Base-by-base conservation (phyloP, 2,888 invertebrate genomes). In the Agonopterix alstromeriana region DNA sequence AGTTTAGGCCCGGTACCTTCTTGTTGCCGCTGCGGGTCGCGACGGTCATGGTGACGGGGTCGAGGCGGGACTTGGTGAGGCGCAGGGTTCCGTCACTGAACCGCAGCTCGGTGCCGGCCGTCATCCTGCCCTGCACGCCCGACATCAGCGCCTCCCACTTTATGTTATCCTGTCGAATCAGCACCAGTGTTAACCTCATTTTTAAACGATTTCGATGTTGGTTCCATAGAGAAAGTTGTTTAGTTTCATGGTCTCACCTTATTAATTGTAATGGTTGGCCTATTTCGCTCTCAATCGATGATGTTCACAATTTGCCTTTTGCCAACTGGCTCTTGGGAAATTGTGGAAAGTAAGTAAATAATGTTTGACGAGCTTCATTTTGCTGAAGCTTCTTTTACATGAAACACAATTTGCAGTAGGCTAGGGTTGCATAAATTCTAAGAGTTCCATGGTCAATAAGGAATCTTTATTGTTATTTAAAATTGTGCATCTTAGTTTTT, bases 21-120 rank as follows among this genome's bases (percentile, higher is more conserved):
- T 98, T 98, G 73, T 96, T 96, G 14, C 95, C 94, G 14, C 94
- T 92, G 51, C 97, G 85, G n/a, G 92, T 93, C 12, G 92, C 93
- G 5, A 96, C 91, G 10, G 91, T 91, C 84, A 98, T 93, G 60
- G 91, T 92, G 57, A 98, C 93, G 3, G 95, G 93, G 36, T 94
- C 93, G 46, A 97, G 87, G 73, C 93, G 93, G 43, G 93, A 93
- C 68, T 93, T 94, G 58, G 67, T 67, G 12, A 89, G 80, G 40
- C 69, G 57, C 4, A 76, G 60, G 54, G 77, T 78, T 41, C 91
- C 88, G 55, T 90, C 92, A 10, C 83, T 83, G 73, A 75, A 86
- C 48, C 82, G 87, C 62, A 95, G 89, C 80, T 93, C 91, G 27
- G 92, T 93, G 63, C 92, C 93, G 27, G 91, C 82, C 46, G 93